phyloP scores from a whole-genome alignment of 1,140 invertebrate species.

The Bombyx mandarina region DNA sequence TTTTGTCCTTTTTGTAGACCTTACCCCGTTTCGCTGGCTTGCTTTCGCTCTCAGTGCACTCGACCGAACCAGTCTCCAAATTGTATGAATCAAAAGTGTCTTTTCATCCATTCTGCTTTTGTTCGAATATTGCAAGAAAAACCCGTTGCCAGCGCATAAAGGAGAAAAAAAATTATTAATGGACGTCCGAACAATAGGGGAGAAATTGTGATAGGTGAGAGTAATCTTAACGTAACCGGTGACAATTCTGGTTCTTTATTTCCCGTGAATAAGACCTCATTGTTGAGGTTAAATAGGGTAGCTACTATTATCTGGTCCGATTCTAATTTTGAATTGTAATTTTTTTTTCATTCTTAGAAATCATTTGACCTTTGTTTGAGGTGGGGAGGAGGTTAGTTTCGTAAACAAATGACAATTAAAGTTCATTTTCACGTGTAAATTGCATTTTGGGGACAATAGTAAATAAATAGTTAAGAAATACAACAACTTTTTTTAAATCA shows the following conservation, averaged over 20 bases:
- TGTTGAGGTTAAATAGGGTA: conserved; percentile 56
- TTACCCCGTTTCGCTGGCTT: conserved; percentile 23
- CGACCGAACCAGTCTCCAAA: conserved; percentile 35
- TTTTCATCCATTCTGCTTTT: conserved; percentile 54
- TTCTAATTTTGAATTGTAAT: conserved; percentile 50
- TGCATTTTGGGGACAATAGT: no score
- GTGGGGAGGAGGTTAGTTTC: no score
- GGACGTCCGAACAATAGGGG: conserved; percentile 49
- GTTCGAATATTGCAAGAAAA: conserved; percentile 40
- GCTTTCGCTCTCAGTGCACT: conserved; percentile 30
- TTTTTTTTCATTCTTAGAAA: conserved; percentile 11
- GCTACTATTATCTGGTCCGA: conserved; percentile 33
- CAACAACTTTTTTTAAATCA: no score
- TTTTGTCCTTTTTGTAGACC: conserved; percentile 10
- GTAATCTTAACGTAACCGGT: conserved; percentile 55
- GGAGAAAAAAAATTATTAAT: conserved; percentile 54
- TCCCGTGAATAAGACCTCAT: conserved; percentile 38
- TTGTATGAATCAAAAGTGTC: conserved; percentile 40
- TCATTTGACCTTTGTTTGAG: no score
- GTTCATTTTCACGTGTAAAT: no score
- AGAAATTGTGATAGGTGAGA: conserved; percentile 68
- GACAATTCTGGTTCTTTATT: conserved; percentile 48
- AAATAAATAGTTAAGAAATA: no score
- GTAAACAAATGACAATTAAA: no score
- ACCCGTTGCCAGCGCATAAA: conserved; percentile 50